Percentiles rank a stretch among this genome's conserved stretches.
phyloP scores from a whole-genome alignment of 2,888 invertebrate genomes.

The Acrobasis suavella region DNA sequence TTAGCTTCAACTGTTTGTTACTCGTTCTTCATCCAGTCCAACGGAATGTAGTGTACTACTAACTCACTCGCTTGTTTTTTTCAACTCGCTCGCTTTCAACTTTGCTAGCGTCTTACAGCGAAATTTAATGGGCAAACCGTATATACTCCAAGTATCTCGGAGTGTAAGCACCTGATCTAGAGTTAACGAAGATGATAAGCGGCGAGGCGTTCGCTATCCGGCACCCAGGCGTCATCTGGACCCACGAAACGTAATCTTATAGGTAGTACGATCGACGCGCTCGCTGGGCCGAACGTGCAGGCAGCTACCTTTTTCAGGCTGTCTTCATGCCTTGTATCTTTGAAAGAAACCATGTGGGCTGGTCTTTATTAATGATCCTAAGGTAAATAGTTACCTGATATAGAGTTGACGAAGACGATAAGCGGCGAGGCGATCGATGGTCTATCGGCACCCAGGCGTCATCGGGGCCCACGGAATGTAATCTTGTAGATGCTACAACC shows the following conservation, averaged over 20 bases:
- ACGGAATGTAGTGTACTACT: too few species aligned
- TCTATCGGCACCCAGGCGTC: slow-evolving; percentile 94
- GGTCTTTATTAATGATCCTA: neutral
- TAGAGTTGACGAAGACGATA: slow-evolving; percentile 98
- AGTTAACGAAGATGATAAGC: slow-evolving; percentile 97
- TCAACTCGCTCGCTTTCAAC: too few species aligned
- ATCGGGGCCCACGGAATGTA: slow-evolving; percentile 94
- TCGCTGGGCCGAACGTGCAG: slow-evolving; percentile 94
- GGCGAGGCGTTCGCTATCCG: slow-evolving; percentile 92
- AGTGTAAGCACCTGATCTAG: slow-evolving; percentile 95
- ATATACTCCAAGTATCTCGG: too few species aligned
- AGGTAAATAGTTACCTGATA: slow-evolving; percentile 84
- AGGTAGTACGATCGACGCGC: slow-evolving; percentile 96
- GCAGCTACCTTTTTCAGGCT: slow-evolving; percentile 59
- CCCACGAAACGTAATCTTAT: slow-evolving; percentile 95
- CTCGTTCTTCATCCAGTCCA: too few species aligned
- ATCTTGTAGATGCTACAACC: slow-evolving; percentile 95
- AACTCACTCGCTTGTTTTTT: too few species aligned
- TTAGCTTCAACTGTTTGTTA: too few species aligned
- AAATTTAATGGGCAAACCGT: too few species aligned
- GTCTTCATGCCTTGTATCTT: too few species aligned
- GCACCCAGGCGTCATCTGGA: slow-evolving; percentile 95
- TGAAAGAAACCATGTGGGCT: too few species aligned
- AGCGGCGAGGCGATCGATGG: slow-evolving; percentile 94
- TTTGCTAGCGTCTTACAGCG: too few species aligned